phyloP scores from a whole-genome alignment of 2,797 vertebrate species.

The Coccyzus lansbergi region DNA sequence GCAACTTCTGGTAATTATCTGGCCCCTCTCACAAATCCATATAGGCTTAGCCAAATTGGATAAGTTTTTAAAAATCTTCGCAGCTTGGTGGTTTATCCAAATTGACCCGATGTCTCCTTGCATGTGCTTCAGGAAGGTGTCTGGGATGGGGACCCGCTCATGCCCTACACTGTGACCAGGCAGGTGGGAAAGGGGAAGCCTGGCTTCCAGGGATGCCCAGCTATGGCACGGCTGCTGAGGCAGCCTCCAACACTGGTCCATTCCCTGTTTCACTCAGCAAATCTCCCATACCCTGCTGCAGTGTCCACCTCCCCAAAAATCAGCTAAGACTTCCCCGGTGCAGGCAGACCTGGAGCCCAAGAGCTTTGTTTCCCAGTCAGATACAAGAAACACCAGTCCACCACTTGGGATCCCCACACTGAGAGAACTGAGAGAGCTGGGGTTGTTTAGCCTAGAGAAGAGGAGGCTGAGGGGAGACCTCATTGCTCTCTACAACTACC shows the following conservation, averaged over 20 bases:
- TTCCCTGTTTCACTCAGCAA: not conserved
- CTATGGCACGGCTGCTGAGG: not conserved
- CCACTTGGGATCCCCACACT: rapidly evolving
- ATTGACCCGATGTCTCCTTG: rapidly evolving
- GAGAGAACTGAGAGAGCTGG: too few relatives aligned
- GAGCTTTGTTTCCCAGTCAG: not conserved
- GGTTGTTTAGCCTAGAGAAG: too few relatives aligned
- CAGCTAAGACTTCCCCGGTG: not conserved
- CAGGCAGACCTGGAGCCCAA: not conserved
- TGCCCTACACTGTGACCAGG: rapidly evolving
- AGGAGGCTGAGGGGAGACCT: too few relatives aligned
- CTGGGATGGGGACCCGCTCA: rapidly evolving
- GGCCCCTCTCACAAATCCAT: not conserved
- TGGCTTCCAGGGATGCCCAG: rapidly evolving
- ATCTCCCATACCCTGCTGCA: not conserved
- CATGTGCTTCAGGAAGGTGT: rapidly evolving
- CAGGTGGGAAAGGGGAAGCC: not conserved
- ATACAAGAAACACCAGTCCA: not conserved
- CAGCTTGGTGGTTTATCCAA: not conserved
- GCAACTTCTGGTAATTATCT: not conserved
- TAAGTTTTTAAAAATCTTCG: not conserved
- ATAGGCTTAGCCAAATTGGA: not conserved
- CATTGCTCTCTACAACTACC: too few relatives aligned
- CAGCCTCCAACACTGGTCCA: rapidly evolving
- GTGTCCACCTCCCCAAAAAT: not conserved